Base-by-base conservation (phyloP, 2,113 vertebrate genomes). In the Pleuronectes platessa region DNA sequence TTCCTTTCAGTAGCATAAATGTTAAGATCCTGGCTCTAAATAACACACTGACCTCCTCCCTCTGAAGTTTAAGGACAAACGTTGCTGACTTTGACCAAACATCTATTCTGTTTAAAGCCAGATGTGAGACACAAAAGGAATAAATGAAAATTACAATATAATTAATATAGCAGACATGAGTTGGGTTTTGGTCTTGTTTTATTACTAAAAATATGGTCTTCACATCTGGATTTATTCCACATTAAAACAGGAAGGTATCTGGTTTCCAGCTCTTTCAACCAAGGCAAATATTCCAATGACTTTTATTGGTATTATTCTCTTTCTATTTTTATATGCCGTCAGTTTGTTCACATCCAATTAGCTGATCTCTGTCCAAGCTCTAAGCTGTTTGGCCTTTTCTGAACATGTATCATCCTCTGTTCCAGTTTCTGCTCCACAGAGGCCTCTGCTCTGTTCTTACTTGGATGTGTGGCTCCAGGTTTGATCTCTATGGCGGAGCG, bases 401-500 rank as follows among this genome's bases (percentile, higher is more conserved):
- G 23, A 26, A 27, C n/a, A 23, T 76, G 45, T 5, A 42, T 79
- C 55, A 64, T 74, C 59, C 54, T 49, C 0, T 13, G 35, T 51
- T 66, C 6, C 27, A 7, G 5, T 31, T 31, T 31, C 5, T 31
- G 27, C 27, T 31, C 18, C 21, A 56, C 55, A 69, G 3, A 54
- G 42, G n/a, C 42, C 24, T 74, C 58, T 0, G 1, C 27, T 55
- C 53, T 54, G 24, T 45, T 74, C 93, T 90, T 90, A 95, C 94
- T 92, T 8, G 84, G 90, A 81, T 91, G 83, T 13, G 93, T 92
- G 61, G 76, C 81, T 51, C 87, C 94, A 0, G 86, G 94, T 86
- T 93, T 92, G 60, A 95, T 95, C 90, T 95, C 93, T 8, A 94
- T 93, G 66, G 88, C 93, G 0, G 94, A 89, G 61, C 93, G 89